These are phyloP conservation scores for Bugulina stolonifera DNA, from an alignment of 2,888 invertebrate genomes.

Conservation along the genomic window DNA sequence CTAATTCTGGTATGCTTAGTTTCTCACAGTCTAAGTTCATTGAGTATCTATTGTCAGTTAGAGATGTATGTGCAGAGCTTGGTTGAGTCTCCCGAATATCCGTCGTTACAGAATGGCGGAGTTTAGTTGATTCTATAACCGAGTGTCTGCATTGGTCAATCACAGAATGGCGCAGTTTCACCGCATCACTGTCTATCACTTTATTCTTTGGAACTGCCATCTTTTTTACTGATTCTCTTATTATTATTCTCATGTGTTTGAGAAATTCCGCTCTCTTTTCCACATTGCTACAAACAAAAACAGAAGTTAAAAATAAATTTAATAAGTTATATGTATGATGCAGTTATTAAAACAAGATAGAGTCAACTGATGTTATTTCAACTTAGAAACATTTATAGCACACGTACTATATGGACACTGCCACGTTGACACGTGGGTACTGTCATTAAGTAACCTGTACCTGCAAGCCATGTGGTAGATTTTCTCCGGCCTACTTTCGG, in stretches of 20 bases:
- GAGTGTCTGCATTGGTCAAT: background rate
- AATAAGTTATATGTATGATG: too few relatives aligned
- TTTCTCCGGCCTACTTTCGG: slow-evolving; percentile 88
- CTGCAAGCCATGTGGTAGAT: slow-evolving; percentile 93
- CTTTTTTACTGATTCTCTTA: slow-evolving; percentile 90
- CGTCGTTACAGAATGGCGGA: slow-evolving; percentile 1
- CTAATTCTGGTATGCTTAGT: background rate
- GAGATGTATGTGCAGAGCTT: background rate
- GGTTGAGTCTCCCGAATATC: background rate
- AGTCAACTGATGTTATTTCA: too few relatives aligned
- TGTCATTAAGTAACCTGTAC: slow-evolving; percentile 53
- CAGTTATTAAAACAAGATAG: too few relatives aligned
- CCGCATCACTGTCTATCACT: background rate
- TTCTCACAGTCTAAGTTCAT: slow-evolving; percentile 24
- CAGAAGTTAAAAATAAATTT: too few relatives aligned
- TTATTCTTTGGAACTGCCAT: slow-evolving; percentile 77
- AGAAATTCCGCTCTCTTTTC: slow-evolving; percentile 95
- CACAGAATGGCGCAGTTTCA: background rate
- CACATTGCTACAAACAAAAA: slow-evolving; percentile 65
- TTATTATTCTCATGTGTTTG: slow-evolving; percentile 92
- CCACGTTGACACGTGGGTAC: too few relatives aligned
- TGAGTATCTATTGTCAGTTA: slow-evolving; percentile 11
- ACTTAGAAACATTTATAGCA: too few relatives aligned
- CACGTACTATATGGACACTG: too few relatives aligned
- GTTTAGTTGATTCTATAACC: background rate